Evolutionary conservation across 2,113 vertebrate genomes (phyloP), one percentile per base, ranked within the genome.

Genomic region (Vanacampus margaritifer): DNA sequence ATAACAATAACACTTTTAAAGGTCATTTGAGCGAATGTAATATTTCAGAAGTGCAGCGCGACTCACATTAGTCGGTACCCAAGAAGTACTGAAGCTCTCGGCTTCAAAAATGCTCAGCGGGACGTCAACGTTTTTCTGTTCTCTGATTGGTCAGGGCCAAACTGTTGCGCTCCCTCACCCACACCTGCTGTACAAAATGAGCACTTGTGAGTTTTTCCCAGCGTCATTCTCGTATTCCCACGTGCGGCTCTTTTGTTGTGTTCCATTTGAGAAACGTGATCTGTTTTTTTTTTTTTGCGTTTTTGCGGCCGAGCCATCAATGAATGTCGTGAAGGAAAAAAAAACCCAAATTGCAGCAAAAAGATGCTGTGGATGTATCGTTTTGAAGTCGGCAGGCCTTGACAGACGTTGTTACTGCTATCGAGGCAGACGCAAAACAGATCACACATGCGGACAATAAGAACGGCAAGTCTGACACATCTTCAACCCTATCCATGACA

Each of bases 301-400:
- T 53, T 53, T 53, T 24, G 50, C 23, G 23, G 23, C 46, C 3
- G 50, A 21, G 4, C 50, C 48, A 32, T 32, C 28, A 7, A 10
- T 51, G 21, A 51, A 23, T 51, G 50, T 51, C 6, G 50, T 51
- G 50, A n/a, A 51, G n/a, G n/a, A 54, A 54, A 24, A 54, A 51
- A 51, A n/a, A 51, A 48, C 45, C 13, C 45, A 46, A 1, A 48
- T n/a, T n/a, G n/a, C 10, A 53, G 3, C n/a, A 46, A 71, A 43
- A 21, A 37, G 0, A 23, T 58, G 56, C 59, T 2, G 17, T 0
- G 1, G 68, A 56, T 75, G 68, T 57, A 41, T 69, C 6, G 0
- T 59, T 65, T 62, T 59, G 3, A 26, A 36, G 91, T 69, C 43
- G 86, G 16, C 73, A 3, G 74, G 72, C 14, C 63, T 87, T 1